Evolutionary conservation across 2,888 invertebrate genomes (phyloP).

Genomic region (Cerastis rubricosa): DNA sequence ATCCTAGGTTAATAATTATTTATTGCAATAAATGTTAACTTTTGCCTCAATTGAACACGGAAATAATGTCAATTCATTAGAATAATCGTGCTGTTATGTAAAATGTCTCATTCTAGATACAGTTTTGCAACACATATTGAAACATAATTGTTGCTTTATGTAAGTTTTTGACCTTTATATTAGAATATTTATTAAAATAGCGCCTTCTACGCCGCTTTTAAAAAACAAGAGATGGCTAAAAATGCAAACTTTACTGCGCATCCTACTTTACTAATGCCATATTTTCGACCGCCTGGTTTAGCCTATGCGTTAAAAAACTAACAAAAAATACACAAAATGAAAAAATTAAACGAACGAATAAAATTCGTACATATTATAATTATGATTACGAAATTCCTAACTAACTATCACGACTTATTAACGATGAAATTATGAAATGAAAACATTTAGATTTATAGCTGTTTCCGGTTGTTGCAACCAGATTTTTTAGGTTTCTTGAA

Average conservation of each 20-base stretch:
- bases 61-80: conserved; percentile 33
- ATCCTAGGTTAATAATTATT: neutral
- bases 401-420: neutral
- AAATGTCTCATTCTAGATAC: conserved; percentile 40
- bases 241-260: neutral
- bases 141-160: conserved; percentile 4
- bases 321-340: neutral
- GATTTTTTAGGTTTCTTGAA: neutral
- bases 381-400: conserved; percentile 1
- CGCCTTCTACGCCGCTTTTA: too few relatives aligned
- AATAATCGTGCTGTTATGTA: conserved; percentile 35
- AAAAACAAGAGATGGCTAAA: neutral
- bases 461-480: neutral
- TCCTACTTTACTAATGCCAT: neutral
- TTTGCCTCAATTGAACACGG: conserved; percentile 51
- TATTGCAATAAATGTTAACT: conserved; percentile 19
- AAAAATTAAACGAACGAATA: neutral
- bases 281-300: neutral
- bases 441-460: conserved; percentile 1
- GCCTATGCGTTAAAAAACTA: neutral
- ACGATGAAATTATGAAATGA: conserved; percentile 16
- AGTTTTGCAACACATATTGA: conserved; percentile 36
- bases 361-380: neutral
- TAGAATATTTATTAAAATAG: neutral
- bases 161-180: conserved; percentile 28